These are phyloP conservation scores for Nymphicus hollandicus DNA, from an alignment of 2,113 vertebrate species.

Conservation along the genomic window DNA sequence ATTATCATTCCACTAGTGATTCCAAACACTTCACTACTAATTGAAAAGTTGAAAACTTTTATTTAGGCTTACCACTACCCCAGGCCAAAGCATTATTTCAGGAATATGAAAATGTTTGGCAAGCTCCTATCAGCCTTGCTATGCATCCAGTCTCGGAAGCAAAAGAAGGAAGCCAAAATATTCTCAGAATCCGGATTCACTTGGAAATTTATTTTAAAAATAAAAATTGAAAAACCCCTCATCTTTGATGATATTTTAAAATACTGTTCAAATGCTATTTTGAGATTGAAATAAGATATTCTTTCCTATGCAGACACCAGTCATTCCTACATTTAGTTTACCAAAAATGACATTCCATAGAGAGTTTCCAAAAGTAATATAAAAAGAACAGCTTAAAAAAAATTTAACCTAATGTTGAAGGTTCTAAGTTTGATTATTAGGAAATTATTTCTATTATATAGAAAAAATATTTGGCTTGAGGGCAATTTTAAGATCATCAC, in stretches of 20 bases:
- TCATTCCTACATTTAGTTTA: background rate
- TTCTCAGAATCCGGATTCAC: background rate
- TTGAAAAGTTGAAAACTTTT: background rate
- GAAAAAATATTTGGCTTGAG: background rate
- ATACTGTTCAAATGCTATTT: background rate
- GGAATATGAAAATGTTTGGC: background rate
- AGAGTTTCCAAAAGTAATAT: background rate
- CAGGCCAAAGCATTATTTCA: background rate
- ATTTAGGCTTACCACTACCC: background rate
- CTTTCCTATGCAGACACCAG: fast-evolving
- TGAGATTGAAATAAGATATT: background rate
- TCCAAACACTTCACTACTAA: background rate
- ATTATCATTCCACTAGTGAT: background rate
- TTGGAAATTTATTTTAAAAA: background rate
- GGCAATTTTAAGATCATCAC: background rate
- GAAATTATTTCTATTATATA: background rate
- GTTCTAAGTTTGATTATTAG: background rate
- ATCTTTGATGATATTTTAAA: background rate
- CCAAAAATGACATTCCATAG: background rate
- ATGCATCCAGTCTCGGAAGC: background rate
- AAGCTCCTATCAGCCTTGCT: background rate
- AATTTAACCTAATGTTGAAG: background rate
- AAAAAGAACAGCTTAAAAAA: background rate
- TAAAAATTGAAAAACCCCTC: background rate
- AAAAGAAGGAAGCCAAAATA: slow-evolving; percentile 17